Evolutionary conservation across 2,113 vertebrate species (phyloP).

Genomic region (Mus pahari): DNA sequence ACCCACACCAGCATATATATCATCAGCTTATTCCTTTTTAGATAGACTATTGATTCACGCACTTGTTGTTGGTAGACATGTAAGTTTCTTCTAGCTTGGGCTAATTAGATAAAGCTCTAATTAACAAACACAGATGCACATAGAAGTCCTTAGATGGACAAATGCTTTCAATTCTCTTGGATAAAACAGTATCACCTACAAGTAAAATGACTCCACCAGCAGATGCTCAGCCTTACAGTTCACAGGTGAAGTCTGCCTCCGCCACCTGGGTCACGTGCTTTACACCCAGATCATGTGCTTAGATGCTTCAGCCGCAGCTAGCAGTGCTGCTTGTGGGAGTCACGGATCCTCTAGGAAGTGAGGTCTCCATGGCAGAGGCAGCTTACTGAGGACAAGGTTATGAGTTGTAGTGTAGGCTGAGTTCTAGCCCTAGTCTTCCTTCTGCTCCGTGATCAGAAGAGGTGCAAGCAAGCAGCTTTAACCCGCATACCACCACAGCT

Average conservation of each 20-base stretch:
- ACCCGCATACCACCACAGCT: not conserved
- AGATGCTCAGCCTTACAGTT: not conserved
- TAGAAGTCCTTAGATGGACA: not conserved
- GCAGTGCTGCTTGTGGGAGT: not conserved
- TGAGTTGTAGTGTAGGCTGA: not conserved
- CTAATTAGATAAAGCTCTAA: conserved; percentile 8
- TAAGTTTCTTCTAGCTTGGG: not conserved
- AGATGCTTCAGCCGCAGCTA: too few relatives aligned
- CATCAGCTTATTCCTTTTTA: not conserved
- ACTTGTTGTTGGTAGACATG: not conserved
- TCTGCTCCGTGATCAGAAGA: not conserved
- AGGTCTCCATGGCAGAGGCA: not conserved
- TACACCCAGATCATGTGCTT: not conserved
- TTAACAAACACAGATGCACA: not conserved
- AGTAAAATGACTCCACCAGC: not conserved
- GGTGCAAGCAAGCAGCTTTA: not conserved
- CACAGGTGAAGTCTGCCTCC: not conserved
- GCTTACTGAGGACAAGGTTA: not conserved
- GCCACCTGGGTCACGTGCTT: not conserved
- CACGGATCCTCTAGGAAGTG: not conserved
- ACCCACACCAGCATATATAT: not conserved
- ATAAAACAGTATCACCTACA: not conserved
- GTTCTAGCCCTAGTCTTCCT: not conserved
- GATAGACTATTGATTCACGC: not conserved
- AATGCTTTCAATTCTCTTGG: not conserved